Percentiles rank a stretch among this genome's conserved stretches.
Conservation (phyloP, 23 tunicate genomes). For the Ciona savignyi region DNA sequence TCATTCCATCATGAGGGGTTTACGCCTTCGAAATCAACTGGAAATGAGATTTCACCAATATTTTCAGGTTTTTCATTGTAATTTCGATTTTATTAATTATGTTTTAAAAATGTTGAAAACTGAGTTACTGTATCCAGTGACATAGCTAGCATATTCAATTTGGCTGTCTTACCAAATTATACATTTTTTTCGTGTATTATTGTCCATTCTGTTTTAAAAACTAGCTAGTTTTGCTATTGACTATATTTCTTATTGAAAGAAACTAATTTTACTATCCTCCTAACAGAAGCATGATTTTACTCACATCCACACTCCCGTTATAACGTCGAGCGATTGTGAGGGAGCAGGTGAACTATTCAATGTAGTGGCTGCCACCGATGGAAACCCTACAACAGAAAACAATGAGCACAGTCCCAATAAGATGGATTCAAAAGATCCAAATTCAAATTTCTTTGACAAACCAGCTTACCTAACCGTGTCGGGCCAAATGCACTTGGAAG, state of each 20-base stretch:
- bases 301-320: slow-evolving; percentile 73
- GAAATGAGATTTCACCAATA: neutral
- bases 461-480: slow-evolving; percentile 61
- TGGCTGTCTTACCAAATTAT: too few relatives aligned
- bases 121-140: too few relatives aligned
- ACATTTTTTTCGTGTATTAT: too few relatives aligned
- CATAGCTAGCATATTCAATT: too few relatives aligned
- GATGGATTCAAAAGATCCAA: too few relatives aligned
- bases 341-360: slow-evolving; percentile 58
- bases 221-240: too few relatives aligned
- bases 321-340: slow-evolving; percentile 82
- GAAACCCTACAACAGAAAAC: neutral
- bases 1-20: neutral
- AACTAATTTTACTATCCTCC: too few relatives aligned
- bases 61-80: slow-evolving; percentile 3
- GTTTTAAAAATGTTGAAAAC: too few relatives aligned
- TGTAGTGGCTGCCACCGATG: slow-evolving; percentile 1
- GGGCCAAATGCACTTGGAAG: slow-evolving; percentile 77
- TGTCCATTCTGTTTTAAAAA: too few relatives aligned
- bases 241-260: too few relatives aligned
- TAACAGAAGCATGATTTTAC: slow-evolving; percentile 39
- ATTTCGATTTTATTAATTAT: too few relatives aligned
- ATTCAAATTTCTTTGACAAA: slow-evolving; percentile 34
- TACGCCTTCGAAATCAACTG: neutral
- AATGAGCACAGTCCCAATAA: too few relatives aligned